These are phyloP conservation scores for Gymnocheta viridis DNA, from an alignment of 2,888 invertebrate species.

Conservation along the genomic window DNA sequence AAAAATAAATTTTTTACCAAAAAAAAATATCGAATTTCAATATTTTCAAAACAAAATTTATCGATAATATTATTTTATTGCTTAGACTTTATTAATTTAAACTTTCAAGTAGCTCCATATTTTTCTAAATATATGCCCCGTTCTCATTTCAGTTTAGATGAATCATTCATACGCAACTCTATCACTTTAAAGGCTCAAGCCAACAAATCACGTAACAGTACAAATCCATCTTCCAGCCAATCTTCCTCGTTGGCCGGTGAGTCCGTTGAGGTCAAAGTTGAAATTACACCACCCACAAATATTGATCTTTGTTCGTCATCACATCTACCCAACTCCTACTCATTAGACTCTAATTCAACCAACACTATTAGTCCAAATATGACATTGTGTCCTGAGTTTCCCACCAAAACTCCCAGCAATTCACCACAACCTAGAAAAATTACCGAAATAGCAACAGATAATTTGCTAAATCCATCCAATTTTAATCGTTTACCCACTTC, in stretches of 20 bases:
- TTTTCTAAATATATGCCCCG: background rate
- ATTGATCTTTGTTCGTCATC: conserved; percentile 77
- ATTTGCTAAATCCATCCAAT: conserved; percentile 79
- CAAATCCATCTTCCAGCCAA: conserved; percentile 82
- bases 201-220: conserved; percentile 80
- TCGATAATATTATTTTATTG: too few relatives aligned
- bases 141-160: conserved; percentile 84
- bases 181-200: conserved; percentile 82
- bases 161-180: conserved; percentile 84
- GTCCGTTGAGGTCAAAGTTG: conserved; percentile 82
- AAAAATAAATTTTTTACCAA: too few relatives aligned
- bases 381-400: conserved; percentile 79
- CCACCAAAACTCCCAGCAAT: conserved; percentile 77
- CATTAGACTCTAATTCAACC: conserved; percentile 81
- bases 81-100: background rate
- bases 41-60: too few relatives aligned
- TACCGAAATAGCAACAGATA: conserved; percentile 80
- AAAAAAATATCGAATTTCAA: too few relatives aligned
- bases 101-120: background rate
- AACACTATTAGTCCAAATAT: conserved; percentile 80
- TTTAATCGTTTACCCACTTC: conserved; percentile 80
- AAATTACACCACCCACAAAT: conserved; percentile 81
- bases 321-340: conserved; percentile 80
- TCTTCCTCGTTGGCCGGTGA: conserved; percentile 82
- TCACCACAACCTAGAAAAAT: conserved; percentile 80